Conservation (phyloP, 2,888 invertebrate genomes). For the Prosopocoilus inquinatus region DNA sequence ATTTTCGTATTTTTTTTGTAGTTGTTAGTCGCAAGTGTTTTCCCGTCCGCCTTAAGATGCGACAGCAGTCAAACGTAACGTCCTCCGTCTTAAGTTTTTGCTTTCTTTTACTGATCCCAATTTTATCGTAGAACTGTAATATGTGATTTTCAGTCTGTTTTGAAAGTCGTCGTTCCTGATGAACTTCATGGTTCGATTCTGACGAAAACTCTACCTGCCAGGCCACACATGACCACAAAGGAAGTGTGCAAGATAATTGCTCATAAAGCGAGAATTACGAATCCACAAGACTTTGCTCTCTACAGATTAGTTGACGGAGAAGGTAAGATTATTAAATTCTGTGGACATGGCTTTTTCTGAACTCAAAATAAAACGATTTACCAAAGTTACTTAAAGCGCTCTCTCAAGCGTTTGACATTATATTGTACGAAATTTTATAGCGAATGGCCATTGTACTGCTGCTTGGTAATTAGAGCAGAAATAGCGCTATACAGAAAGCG, state of each 20-base stretch:
- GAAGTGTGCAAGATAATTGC: slow-evolving; percentile 94
- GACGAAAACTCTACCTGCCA: slow-evolving; percentile 87
- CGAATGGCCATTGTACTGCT: no score
- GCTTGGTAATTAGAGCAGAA: no score
- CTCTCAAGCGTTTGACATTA: no score
- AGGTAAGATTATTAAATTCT: slow-evolving; percentile 56
- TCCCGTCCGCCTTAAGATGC: no score
- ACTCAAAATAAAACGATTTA: no score
- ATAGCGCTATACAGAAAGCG: no score
- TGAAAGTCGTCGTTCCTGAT: slow-evolving; percentile 91
- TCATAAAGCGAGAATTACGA: slow-evolving; percentile 92
- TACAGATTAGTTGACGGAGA: slow-evolving; percentile 88
- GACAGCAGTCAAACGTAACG: no score
- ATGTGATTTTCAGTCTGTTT: slow-evolving; percentile 58
- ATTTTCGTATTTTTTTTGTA: slow-evolving; percentile 3
- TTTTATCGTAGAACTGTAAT: background rate
- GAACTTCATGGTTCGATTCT: slow-evolving; percentile 90
- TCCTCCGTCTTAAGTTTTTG: background rate
- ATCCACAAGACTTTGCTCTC: slow-evolving; percentile 93
- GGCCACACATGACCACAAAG: slow-evolving; percentile 89
- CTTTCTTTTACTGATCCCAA: background rate
- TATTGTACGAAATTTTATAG: no score
- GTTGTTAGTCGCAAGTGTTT: background rate
- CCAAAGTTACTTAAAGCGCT: no score
- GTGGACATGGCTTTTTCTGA: background rate